phyloP scores from a whole-genome alignment of 2,888 invertebrate genomes.

The Pterostichus madidus region DNA sequence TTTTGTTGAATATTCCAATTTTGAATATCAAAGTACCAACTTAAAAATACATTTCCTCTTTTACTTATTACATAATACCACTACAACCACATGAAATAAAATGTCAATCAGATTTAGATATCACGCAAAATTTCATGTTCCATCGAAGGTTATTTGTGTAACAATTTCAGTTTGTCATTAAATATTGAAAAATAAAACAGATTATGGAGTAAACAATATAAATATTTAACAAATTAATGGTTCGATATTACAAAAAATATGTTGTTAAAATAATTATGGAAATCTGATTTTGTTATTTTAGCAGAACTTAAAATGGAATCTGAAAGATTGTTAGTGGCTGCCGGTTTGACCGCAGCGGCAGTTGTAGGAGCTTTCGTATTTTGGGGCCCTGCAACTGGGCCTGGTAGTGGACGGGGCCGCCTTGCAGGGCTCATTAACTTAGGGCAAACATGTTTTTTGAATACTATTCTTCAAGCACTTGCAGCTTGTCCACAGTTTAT shows the following conservation, averaged over 20 bases:
- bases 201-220: slow-evolving; percentile 1
- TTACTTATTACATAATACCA: slow-evolving; percentile 36
- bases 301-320: slow-evolving; percentile 80
- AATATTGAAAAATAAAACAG: slow-evolving; percentile 1
- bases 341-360: slow-evolving; percentile 88
- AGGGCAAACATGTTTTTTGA: slow-evolving; percentile 95
- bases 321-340: slow-evolving; percentile 88
- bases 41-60: neutral
- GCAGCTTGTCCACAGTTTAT: slow-evolving; percentile 92
- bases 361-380: slow-evolving; percentile 91
- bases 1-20: slow-evolving; percentile 2
- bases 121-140: slow-evolving; percentile 20
- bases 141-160: slow-evolving; percentile 22
- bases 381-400: slow-evolving; percentile 86
- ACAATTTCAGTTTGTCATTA: slow-evolving; percentile 31
- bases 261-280: neutral
- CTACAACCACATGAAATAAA: slow-evolving; percentile 27
- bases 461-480: slow-evolving; percentile 93
- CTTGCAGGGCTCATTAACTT: slow-evolving; percentile 93
- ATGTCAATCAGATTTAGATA: neutral
- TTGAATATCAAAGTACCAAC: slow-evolving; percentile 10
- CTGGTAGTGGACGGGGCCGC: slow-evolving; percentile 81
- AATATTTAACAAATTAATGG: slow-evolving; percentile 25
- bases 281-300: neutral
- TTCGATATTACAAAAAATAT: neutral